Evolutionary conservation across 1,140 invertebrate genomes (phyloP).

Genomic region (Cherax quadricarinatus): DNA sequence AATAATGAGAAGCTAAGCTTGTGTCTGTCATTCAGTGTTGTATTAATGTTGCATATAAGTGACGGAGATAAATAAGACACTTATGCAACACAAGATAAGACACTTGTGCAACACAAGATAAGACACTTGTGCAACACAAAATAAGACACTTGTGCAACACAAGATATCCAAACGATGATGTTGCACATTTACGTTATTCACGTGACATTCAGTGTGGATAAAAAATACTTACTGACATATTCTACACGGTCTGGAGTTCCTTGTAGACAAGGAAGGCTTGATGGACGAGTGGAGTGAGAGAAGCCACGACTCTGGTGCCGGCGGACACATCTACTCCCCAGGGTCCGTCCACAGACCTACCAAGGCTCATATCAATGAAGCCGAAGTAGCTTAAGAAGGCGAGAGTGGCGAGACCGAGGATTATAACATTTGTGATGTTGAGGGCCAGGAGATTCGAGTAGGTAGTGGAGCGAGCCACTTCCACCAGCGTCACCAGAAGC

Average conservation of each 20-base stretch:
- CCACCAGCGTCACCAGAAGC: conserved; percentile 5
- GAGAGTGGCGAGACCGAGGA: conserved; percentile 26
- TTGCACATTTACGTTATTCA: no score
- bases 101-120: no score
- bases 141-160: no score
- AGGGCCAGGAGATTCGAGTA: conserved; percentile 37
- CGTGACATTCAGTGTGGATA: no score
- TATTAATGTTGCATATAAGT: no score
- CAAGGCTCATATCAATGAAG: not conserved
- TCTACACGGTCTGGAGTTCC: not conserved
- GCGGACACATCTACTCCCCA: not conserved
- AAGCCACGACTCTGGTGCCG: not conserved
- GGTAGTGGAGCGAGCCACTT: not conserved
- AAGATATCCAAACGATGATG: no score
- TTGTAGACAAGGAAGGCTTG: conserved; percentile 8
- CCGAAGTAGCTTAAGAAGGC: conserved; percentile 24
- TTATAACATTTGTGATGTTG: conserved; percentile 30
- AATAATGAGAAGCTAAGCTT: not conserved
- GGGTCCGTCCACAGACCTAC: not conserved
- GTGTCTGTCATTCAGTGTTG: no score
- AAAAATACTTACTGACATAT: not conserved
- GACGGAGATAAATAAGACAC: no score
- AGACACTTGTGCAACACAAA: no score
- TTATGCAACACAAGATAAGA: no score
- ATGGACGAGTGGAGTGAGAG: conserved; percentile 6